Evolutionary conservation across 2,797 vertebrate species (phyloP), one percentile per base, ranked within the genome.

Genomic region (Notolabrus celidotus): DNA sequence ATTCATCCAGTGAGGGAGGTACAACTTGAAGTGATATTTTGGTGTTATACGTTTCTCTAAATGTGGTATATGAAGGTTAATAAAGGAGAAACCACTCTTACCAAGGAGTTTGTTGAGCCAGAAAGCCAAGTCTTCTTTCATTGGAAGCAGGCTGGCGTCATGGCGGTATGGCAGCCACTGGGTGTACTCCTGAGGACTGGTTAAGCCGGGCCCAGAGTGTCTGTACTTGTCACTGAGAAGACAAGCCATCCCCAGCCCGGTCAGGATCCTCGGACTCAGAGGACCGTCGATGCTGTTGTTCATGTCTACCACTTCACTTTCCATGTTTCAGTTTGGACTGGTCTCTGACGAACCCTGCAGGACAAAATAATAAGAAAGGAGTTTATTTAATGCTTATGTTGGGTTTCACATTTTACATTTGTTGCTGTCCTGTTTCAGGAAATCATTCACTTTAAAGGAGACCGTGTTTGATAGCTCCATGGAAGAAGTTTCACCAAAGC

Each of bases 71-170:
- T 11, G 19, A 17, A 34, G 39, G 14, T 22, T 17, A 20, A 59
- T 62, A 7, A 56, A 17, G 29, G 2, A 55, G 43, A 20, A 36
- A 16, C 2, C 14, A n/a, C 31, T 43, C 95, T 97, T 94, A 99
- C 97, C 96, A 80, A 98, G 90, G 1, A 97, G 89, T 62, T 90
- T 94, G 84, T 95, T 97, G 74, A 99, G 92, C 97, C 97, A 99
- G 73, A 96, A 83, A 11, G 96, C 96, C 80, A 99, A 92, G 80
- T 99, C 97, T 84, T 99, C 97, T 80, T 97, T 98, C 96, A 99
- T 98, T 2, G 97, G 96, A 73, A 97, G 88, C 80, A 99, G 88
- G 89, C 96, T 96, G 91, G 96, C 95, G 38, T 98, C 95, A 10
- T 99, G 97, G 77, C 97, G 95, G 51, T 90, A 96, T 2, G 96